Conservation (phyloP, 1,140 invertebrate genomes). For the Rhyzopertha dominica region DNA sequence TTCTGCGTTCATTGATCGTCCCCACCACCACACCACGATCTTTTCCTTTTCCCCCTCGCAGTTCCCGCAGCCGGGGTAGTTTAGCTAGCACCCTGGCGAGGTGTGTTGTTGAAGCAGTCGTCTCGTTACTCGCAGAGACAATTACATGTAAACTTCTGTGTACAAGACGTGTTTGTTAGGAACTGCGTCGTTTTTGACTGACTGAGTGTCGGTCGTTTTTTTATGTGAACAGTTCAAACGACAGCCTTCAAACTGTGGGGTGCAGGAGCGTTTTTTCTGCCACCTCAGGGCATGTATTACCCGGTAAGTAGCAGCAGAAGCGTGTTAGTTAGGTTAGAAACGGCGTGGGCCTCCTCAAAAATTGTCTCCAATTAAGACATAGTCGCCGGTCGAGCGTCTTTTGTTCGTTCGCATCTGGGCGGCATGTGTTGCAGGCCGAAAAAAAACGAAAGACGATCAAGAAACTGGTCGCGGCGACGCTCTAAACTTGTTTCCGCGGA, state of each 20-base stretch:
- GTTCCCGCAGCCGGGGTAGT: slow-evolving; percentile 37
- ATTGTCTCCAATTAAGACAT: too few species aligned
- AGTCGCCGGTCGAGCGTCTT: too few species aligned
- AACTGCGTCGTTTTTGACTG: too few species aligned
- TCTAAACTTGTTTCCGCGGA: too few species aligned
- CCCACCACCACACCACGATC: slow-evolving; percentile 19
- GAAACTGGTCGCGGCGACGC: too few species aligned
- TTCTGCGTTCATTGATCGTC: slow-evolving; percentile 28
- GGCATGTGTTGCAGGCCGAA: too few species aligned
- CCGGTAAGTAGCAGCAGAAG: slow-evolving; percentile 88
- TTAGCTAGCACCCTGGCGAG: slow-evolving; percentile 29
- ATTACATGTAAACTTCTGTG: background rate
- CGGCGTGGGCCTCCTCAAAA: too few species aligned
- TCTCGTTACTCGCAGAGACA: too few species aligned
- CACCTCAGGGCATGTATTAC: slow-evolving; percentile 89
- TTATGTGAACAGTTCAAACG: slow-evolving; percentile 43
- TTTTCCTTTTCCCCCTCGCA: slow-evolving; percentile 23
- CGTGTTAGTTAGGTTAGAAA: too few species aligned
- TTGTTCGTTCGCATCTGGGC: too few species aligned
- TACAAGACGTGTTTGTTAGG: background rate
- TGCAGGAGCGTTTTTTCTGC: slow-evolving; percentile 86
- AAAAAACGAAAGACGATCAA: too few species aligned
- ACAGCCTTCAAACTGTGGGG: slow-evolving; percentile 90
- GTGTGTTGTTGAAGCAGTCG: slow-evolving; percentile 29
- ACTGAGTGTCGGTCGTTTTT: too few species aligned